A percentile compares a stretch with the other conserved stretches of the same genome.
Conservation (phyloP, 2,113 vertebrate genomes). For the Oreochromis aureus region DNA sequence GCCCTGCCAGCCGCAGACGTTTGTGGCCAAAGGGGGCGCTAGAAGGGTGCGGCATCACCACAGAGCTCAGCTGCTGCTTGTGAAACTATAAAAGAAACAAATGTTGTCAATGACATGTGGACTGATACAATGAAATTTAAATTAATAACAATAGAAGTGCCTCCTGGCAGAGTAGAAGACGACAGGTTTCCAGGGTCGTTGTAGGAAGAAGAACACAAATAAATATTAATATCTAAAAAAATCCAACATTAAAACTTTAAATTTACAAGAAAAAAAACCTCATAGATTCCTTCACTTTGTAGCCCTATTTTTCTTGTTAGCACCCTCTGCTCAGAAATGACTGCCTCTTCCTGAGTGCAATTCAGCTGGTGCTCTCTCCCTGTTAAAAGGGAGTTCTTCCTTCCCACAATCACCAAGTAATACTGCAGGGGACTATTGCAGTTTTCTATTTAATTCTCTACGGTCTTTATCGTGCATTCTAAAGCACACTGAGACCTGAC, state of each 20-base stretch:
- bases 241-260: background rate
- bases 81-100: constrained; percentile 80
- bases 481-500: background rate
- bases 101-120: background rate
- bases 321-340: background rate
- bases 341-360: background rate
- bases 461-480: background rate
- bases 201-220: background rate
- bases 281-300: background rate
- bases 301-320: background rate
- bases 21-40: constrained; percentile 94
- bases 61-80: constrained; percentile 91
- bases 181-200: background rate
- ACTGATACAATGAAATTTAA: background rate
- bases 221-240: background rate
- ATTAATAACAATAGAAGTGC: background rate
- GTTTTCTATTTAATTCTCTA: background rate
- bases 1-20: constrained; percentile 87
- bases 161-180: background rate
- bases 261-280: background rate
- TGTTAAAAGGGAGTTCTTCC: background rate
- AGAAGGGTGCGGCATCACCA: constrained; percentile 91
- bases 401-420: background rate
- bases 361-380: background rate
- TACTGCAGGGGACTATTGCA: rapidly evolving